These are phyloP conservation scores for Pangasius krempfi DNA, from an alignment of 2,797 vertebrate genomes.

Conservation along the genomic window DNA sequence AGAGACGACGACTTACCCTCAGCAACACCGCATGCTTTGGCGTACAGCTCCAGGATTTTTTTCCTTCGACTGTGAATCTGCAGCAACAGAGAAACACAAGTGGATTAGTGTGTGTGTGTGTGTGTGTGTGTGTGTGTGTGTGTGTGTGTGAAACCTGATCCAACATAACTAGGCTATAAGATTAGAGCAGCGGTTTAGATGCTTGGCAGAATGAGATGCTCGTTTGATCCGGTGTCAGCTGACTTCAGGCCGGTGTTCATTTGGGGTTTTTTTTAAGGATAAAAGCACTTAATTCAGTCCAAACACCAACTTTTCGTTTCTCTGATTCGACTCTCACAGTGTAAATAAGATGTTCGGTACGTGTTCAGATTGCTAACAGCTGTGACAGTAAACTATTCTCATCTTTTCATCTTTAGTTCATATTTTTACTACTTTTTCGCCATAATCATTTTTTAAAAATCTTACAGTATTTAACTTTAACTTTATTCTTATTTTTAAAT, in stretches of 20 bases:
- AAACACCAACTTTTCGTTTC: neutral
- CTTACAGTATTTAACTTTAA: neutral
- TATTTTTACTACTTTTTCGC: neutral
- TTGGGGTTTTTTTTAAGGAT: neutral
- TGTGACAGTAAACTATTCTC: neutral
- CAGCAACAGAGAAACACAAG: conserved; percentile 37
- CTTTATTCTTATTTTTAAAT: neutral
- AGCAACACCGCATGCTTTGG: conserved; percentile 87
- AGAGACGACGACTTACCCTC: conserved; percentile 82
- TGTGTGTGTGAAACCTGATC: neutral
- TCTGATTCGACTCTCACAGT: neutral
- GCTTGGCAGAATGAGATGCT: neutral
- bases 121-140: conserved; percentile 31
- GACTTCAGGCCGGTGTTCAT: neutral
- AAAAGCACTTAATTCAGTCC: too few species aligned
- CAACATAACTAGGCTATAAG: neutral
- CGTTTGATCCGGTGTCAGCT: neutral
- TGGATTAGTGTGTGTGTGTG: neutral
- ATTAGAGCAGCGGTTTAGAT: neutral
- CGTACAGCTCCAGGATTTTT: conserved; percentile 94
- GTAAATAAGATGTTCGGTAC: neutral
- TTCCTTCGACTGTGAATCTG: conserved; percentile 93
- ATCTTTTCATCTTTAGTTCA: neutral
- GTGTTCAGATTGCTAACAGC: neutral
- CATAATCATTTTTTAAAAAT: neutral